These are phyloP conservation scores for Perca schrenkii DNA, from an alignment of 2,113 vertebrate genomes.

Conservation along the genomic window DNA sequence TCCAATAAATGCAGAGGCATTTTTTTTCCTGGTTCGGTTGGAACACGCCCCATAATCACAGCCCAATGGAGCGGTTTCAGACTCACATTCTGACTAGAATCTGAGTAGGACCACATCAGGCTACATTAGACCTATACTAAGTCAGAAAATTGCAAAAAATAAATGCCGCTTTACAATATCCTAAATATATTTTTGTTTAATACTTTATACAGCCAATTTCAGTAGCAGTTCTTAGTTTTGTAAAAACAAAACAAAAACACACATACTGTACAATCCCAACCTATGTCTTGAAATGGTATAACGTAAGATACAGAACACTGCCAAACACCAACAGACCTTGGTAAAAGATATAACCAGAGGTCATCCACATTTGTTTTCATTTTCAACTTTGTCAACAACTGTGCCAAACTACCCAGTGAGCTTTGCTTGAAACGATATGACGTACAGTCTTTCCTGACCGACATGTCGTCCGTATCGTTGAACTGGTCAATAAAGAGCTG, in stretches of 20 bases:
- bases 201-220: not conserved
- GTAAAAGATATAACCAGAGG: conserved; percentile 24
- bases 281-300: not conserved
- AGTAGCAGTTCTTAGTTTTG: not conserved
- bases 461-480: conserved; percentile 67
- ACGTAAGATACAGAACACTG: not conserved
- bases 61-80: too few relatives aligned
- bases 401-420: not conserved
- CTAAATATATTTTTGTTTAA: not conserved
- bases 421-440: conserved; percentile 34
- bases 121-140: not conserved
- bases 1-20: too few relatives aligned
- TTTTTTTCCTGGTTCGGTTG: too few relatives aligned
- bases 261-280: not conserved
- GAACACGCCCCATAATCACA: too few relatives aligned
- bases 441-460: conserved; percentile 37
- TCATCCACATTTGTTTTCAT: conserved; percentile 18
- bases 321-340: not conserved
- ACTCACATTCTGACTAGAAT: too few relatives aligned
- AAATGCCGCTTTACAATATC: not conserved
- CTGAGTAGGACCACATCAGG: too few relatives aligned
- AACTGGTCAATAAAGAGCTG: conserved; percentile 60
- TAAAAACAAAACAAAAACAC: not conserved
- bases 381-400: conserved; percentile 1
- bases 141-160: too few relatives aligned